Evolutionary conservation across 2,113 vertebrate species (phyloP), one percentile per base, ranked within the genome.

Genomic region (Vulpes vulpes): DNA sequence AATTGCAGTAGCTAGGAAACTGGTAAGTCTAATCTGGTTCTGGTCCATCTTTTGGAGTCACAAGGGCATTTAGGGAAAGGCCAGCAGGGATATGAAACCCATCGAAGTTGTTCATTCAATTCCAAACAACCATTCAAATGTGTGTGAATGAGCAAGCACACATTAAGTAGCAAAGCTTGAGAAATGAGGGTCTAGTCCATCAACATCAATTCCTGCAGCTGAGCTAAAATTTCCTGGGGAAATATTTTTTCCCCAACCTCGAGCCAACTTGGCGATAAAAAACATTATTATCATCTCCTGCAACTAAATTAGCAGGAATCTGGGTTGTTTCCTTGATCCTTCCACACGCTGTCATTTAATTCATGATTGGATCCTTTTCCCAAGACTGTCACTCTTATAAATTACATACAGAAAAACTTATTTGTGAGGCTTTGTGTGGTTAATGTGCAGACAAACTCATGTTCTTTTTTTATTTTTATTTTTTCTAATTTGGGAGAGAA

Each of bases 191-290:
- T 19, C 55, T 0, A 73, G 30, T 92, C 62, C 82, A 25, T 57
- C 89, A 95, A 90, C 92, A 69, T 95, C 91, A 91, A 49, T 88
- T 65, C 71, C 64, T 94, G 94, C 55, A 95, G 23, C 81, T 82
- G 51, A 38, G 19, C 82, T 96, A 71, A 91, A 95, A 97, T 94
- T 96, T 98, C 94, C 94, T 96, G 91, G 85, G 69, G 87, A 96
- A 96, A 95, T 83, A 91, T 91, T 55, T 97, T 96, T 97, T 80
- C 55, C 87, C 43, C 43, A 94, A 55, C n/a, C 16, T 80, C 93
- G 81, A 97, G 92, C 93, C 95, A 97, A 97, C 78, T 96, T 67
- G 91, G 65, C 82, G 91, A 91, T 89, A 57, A 93, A 97, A 89
- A 93, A 64, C 59, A 84, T 65, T 67, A 93, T 89, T 93, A 81